Evolutionary conservation across 2,797 vertebrate genomes (phyloP).

Genomic region (Enteromius fasciolatus): DNA sequence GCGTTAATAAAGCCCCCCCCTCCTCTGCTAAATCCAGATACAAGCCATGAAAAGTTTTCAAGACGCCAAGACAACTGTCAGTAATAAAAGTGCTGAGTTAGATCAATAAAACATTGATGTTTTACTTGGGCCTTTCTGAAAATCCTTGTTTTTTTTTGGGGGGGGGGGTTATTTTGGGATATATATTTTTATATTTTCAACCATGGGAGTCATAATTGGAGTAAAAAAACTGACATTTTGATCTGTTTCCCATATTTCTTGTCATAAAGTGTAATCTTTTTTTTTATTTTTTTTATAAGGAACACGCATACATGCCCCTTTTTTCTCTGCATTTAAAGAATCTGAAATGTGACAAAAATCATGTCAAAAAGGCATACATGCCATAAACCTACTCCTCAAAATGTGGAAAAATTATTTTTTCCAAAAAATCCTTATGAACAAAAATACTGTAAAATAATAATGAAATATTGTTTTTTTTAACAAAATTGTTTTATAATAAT

Average conservation of each 20-base stretch:
- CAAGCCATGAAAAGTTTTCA: slow-evolving; percentile 34
- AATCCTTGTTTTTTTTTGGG: too few species aligned
- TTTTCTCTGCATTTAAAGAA: not conserved
- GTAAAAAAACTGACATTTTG: not conserved
- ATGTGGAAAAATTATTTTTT: not conserved
- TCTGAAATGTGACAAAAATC: not conserved
- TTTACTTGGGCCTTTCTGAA: not conserved
- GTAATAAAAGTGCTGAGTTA: not conserved
- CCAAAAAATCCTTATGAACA: not conserved
- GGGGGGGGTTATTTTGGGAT: not conserved
- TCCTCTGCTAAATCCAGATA: slow-evolving; percentile 36
- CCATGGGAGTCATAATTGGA: not conserved
- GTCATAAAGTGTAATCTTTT: not conserved
- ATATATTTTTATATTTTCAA: not conserved
- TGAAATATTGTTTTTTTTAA: too few species aligned
- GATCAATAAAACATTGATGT: not conserved
- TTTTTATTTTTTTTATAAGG: too few species aligned
- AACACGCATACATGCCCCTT: too few species aligned
- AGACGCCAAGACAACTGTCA: slow-evolving; percentile 18
- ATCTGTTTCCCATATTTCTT: not conserved
- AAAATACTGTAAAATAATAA: too few species aligned
- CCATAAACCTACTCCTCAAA: not conserved
- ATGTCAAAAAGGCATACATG: not conserved
- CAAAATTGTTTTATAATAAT: not conserved
- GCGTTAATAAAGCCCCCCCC: slow-evolving; percentile 42